These are phyloP conservation scores for Sebastes umbrosus DNA, from an alignment of 2,797 vertebrate species.

Conservation along the genomic window DNA sequence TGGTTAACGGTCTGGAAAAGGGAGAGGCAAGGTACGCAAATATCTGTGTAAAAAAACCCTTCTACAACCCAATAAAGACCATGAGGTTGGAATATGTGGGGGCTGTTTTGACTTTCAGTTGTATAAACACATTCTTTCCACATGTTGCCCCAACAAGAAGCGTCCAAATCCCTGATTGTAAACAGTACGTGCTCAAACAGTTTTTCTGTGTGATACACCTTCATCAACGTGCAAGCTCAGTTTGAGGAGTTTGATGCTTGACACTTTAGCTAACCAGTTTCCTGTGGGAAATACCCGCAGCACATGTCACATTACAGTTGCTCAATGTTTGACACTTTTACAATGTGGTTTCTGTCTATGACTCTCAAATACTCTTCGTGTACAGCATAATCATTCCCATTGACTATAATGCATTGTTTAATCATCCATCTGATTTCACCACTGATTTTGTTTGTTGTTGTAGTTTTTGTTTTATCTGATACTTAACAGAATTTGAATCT, in stretches of 20 bases:
- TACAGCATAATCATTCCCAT: neutral
- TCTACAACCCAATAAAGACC: neutral
- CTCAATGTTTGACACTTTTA: neutral
- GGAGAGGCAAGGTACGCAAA: neutral
- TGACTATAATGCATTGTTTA: neutral
- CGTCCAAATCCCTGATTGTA: neutral
- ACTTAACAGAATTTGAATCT: too few species aligned
- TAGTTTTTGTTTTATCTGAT: too few species aligned
- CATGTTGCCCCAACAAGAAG: neutral
- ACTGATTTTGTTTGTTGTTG: too few species aligned
- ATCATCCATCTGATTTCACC: neutral
- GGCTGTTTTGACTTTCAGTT: neutral
- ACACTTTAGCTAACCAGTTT: neutral
- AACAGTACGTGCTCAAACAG: neutral
- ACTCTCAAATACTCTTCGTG: neutral
- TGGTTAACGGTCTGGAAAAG: neutral
- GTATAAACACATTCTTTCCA: conserved; percentile 2
- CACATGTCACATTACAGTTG: neutral
- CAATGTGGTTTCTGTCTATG: neutral
- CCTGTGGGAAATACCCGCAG: neutral
- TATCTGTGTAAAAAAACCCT: neutral
- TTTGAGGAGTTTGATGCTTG: neutral
- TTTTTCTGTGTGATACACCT: neutral
- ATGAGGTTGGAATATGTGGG: neutral
- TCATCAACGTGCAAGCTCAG: neutral